These are phyloP conservation scores for Yoshiicerus persimilis DNA, from an alignment of 1,140 invertebrate genomes.

Conservation along the genomic window DNA sequence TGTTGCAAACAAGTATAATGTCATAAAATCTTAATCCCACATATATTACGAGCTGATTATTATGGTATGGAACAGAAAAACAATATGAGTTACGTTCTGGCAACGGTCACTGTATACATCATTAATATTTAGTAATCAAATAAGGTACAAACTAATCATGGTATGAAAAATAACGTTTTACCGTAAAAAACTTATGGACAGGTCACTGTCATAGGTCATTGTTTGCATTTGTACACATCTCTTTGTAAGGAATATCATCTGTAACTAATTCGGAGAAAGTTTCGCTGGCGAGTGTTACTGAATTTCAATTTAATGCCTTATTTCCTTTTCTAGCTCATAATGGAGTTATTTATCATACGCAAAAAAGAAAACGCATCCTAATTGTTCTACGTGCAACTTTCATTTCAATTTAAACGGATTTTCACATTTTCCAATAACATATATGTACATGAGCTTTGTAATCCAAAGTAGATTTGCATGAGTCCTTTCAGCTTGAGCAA, in stretches of 20 bases:
- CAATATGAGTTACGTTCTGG: not conserved
- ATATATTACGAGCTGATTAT: not conserved
- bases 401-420: not conserved
- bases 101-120: not conserved
- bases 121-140: not conserved
- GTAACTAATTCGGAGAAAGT: not conserved
- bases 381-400: not conserved
- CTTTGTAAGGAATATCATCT: not conserved
- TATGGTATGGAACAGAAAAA: not conserved
- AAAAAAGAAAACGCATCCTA: not conserved
- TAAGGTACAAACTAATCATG: not conserved
- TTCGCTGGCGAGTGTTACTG: not conserved
- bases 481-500: not conserved
- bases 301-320: not conserved
- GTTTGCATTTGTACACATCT: not conserved
- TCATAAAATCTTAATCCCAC: not conserved
- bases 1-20: not conserved
- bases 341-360: not conserved
- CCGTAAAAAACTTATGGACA: not conserved
- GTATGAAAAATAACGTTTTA: not conserved
- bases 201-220: constrained; percentile 6
- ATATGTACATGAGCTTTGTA: not conserved
- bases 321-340: not conserved
- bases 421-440: not conserved
- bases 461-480: not conserved